A percentile compares a stretch with the other conserved stretches of the same genome.
Evolutionary conservation across 2,113 vertebrate genomes (phyloP).

Genomic region (Coptodon bakossiorum): DNA sequence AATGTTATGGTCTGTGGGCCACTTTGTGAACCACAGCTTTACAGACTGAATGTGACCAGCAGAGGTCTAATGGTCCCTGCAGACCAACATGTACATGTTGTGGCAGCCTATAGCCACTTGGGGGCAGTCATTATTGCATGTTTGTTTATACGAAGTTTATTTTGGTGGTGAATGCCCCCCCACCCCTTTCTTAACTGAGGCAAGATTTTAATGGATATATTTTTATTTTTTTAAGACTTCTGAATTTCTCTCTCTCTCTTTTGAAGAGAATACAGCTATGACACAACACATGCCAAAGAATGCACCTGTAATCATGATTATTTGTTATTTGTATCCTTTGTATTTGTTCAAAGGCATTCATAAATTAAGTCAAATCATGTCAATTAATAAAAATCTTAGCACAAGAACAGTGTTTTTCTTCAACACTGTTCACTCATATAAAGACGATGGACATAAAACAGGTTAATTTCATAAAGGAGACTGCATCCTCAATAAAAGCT

Average conservation of each 20-base stretch:
- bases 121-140: not conserved
- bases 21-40: not conserved
- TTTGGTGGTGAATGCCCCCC: not conserved
- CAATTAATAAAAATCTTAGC: not conserved
- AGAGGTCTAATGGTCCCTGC: not conserved
- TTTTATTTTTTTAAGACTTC: fast-evolving
- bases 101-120: not conserved
- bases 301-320: not conserved
- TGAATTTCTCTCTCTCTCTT: not conserved
- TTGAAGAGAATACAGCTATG: not conserved
- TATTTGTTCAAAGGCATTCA: not conserved
- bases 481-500: not conserved
- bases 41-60: not conserved
- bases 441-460: not conserved
- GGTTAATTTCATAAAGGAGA: not conserved
- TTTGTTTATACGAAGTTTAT: fast-evolving
- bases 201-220: not conserved
- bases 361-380: not conserved
- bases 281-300: not conserved
- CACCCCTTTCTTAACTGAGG: too few species aligned
- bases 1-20: not conserved
- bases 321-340: not conserved
- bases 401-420: not conserved
- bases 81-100: not conserved
- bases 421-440: not conserved